Percentiles rank a stretch among this genome's conserved stretches.
Conservation (phyloP, 1,140 invertebrate species). For the Choristoneura fumiferana region DNA sequence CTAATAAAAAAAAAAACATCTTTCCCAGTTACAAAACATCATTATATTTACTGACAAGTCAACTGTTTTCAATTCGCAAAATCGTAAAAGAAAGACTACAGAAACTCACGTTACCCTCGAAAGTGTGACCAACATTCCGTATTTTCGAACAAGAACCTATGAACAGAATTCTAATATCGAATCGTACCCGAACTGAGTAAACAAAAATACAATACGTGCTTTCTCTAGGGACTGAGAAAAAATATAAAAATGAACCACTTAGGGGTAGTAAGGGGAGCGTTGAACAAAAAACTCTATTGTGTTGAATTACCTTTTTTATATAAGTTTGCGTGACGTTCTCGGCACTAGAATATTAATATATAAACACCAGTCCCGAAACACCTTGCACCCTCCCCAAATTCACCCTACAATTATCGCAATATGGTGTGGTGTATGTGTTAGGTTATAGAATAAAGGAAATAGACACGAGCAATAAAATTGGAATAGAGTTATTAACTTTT, state of each 20-base stretch:
- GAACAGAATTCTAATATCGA: constrained; percentile 18
- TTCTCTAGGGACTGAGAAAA: constrained; percentile 12
- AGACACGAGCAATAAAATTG: constrained; percentile 21
- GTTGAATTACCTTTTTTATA: constrained; percentile 23
- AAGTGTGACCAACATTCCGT: constrained; percentile 14
- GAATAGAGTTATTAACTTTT: constrained; percentile 17
- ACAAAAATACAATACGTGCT: constrained; percentile 19
- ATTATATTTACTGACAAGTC: no score
- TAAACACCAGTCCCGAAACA: constrained; percentile 29
- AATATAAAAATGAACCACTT: constrained; percentile 22
- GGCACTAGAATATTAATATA: constrained; percentile 46
- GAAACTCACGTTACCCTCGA: background rate
- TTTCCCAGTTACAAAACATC: no score
- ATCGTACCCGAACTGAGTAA: constrained; percentile 16
- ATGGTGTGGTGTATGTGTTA: constrained; percentile 22
- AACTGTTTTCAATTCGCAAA: background rate
- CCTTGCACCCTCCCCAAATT: constrained; percentile 23
- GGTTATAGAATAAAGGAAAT: constrained; percentile 25
- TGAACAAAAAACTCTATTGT: constrained; percentile 15
- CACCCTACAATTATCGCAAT: constrained; percentile 25
- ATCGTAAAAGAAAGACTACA: background rate
- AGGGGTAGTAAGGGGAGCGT: constrained; percentile 2
- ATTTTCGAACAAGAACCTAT: background rate
- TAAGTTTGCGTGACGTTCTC: constrained; percentile 38
- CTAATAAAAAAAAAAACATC: no score